Evolutionary conservation across 53 echinoderm and acorn worm genomes (phyloP).

Genomic region (Henricia sp.): DNA sequence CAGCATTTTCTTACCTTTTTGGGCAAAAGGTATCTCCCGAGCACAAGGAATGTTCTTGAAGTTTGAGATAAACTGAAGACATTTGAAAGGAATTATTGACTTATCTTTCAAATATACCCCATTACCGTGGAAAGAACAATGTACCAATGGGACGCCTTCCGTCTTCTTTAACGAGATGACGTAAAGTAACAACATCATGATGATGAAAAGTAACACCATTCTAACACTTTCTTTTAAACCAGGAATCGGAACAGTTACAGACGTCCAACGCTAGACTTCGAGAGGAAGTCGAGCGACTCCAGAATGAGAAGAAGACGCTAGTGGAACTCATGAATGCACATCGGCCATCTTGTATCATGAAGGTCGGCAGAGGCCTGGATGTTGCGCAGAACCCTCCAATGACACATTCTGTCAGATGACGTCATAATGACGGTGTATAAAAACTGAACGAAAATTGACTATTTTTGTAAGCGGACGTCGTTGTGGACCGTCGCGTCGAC

Average conservation of each 20-base stretch:
- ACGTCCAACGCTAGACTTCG: constrained; percentile 60
- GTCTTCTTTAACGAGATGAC: too few relatives aligned
- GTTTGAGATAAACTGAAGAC: too few relatives aligned
- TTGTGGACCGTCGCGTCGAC: too few relatives aligned
- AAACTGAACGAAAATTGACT: not conserved
- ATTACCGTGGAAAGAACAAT: too few relatives aligned
- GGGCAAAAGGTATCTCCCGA: too few relatives aligned
- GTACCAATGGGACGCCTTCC: too few relatives aligned
- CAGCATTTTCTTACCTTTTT: too few relatives aligned
- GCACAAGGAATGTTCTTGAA: too few relatives aligned
- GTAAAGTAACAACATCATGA: not conserved
- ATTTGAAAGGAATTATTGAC: too few relatives aligned
- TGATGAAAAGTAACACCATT: not conserved
- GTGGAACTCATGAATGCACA: constrained; percentile 53
- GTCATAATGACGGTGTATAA: not conserved
- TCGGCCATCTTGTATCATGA: constrained; percentile 51
- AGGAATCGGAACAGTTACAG: constrained; percentile 84
- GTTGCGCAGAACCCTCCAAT: constrained; percentile 7
- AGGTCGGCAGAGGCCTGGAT: not conserved
- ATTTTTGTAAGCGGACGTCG: too few relatives aligned
- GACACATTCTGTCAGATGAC: constrained; percentile 52
- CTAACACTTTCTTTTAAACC: too few relatives aligned
- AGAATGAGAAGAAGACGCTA: constrained; percentile 57
- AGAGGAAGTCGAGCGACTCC: constrained; percentile 43
- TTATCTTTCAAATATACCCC: too few relatives aligned